Conservation (phyloP, 2,888 invertebrate genomes). For the Eucriotettix oculatus region DNA sequence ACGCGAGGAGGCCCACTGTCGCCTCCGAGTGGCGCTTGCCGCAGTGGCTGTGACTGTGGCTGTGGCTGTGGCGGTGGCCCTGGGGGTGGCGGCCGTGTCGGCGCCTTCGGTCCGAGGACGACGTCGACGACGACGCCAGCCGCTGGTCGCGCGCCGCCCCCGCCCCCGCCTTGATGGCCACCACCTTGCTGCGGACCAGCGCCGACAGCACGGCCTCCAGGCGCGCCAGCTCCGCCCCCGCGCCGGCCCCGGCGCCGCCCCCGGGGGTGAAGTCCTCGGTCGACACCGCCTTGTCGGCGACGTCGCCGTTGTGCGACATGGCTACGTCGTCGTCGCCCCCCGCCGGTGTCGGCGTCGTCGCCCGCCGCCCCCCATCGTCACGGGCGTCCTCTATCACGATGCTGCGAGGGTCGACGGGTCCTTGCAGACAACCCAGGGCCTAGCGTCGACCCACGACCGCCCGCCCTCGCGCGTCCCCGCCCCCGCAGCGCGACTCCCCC, state of each 20-base stretch:
- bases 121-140: constrained; percentile 25
- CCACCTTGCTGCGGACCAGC: constrained; percentile 52
- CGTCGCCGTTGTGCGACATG: constrained; percentile 17
- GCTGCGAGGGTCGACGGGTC: background rate
- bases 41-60: constrained; percentile 18
- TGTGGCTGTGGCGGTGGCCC: constrained; percentile 18
- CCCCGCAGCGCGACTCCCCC: background rate
- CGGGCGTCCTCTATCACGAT: background rate
- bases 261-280: constrained; percentile 35
- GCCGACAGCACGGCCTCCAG: constrained; percentile 54
- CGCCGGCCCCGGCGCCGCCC: constrained; percentile 8
- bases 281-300: constrained; percentile 54
- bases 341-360: background rate
- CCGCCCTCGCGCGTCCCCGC: background rate
- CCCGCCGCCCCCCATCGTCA: background rate
- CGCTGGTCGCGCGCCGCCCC: background rate
- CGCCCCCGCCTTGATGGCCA: constrained; percentile 35
- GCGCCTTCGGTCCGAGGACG: constrained; percentile 28
- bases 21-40: constrained; percentile 9
- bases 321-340: background rate
- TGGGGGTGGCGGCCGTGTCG: constrained; percentile 16
- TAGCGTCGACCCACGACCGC: background rate
- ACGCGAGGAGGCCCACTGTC: constrained; percentile 6
- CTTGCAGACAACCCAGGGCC: background rate
- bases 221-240: constrained; percentile 35